Percentiles rank a stretch among this genome's conserved stretches.
Conservation (phyloP, 2,113 vertebrate genomes). For the Manacus vitellinus region DNA sequence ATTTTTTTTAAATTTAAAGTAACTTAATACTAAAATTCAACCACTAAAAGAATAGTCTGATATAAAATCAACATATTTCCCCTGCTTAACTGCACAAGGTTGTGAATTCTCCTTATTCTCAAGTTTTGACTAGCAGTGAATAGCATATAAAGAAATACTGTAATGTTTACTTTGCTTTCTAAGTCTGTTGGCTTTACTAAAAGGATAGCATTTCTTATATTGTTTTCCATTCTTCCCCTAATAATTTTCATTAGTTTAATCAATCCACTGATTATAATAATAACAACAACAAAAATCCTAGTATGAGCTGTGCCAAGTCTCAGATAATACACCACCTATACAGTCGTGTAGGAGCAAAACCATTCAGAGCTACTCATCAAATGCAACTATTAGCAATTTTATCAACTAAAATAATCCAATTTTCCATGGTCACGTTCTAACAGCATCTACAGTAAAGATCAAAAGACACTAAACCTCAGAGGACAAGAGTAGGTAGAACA, state of each 20-base stretch:
- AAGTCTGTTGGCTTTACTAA: not conserved
- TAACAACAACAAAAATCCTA: not conserved
- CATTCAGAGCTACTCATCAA: not conserved
- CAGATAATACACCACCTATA: not conserved
- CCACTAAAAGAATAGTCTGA: not conserved
- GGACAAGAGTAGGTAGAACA: not conserved
- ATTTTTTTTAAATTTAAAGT: not conserved
- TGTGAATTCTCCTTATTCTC: not conserved
- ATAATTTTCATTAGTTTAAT: not conserved
- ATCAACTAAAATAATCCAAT: not conserved
- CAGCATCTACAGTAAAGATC: not conserved
- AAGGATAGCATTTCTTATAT: not conserved
- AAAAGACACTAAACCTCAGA: not conserved
- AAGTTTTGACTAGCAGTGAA: not conserved
- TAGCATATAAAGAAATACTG: not conserved
- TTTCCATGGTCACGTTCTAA: not conserved
- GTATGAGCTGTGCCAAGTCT: not conserved
- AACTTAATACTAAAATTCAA: not conserved
- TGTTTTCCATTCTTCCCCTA: not conserved
- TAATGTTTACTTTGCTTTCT: not conserved
- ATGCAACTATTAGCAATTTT: not conserved
- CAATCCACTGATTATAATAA: not conserved
- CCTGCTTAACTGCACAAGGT: not conserved
- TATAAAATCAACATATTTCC: not conserved
- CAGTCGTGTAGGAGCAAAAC: not conserved